Conservation (phyloP, 2,888 invertebrate species). For the Erebia palarica region DNA sequence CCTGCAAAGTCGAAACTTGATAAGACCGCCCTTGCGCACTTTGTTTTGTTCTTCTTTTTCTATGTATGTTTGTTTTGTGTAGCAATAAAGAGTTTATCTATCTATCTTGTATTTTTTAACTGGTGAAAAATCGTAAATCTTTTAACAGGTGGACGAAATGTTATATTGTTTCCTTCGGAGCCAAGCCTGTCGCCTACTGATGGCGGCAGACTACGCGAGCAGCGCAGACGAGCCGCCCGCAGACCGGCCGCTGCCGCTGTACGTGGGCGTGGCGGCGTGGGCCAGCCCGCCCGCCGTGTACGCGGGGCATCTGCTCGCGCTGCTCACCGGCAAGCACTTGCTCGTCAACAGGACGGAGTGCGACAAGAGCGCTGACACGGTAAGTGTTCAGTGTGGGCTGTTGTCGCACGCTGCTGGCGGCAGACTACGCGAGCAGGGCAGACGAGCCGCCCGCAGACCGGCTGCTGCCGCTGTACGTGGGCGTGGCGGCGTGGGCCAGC, state of each 20-base stretch:
- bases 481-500: slow-evolving; percentile 79
- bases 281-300: slow-evolving; percentile 73
- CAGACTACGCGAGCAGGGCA: slow-evolving; percentile 67
- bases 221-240: slow-evolving; percentile 51
- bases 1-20: no score
- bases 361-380: slow-evolving; percentile 47
- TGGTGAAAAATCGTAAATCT: no score
- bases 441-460: slow-evolving; percentile 51
- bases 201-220: slow-evolving; percentile 76
- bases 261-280: slow-evolving; percentile 83
- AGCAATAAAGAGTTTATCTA: no score
- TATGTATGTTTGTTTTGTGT: no score
- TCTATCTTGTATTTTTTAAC: no score
- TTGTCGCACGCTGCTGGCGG: slow-evolving; percentile 84
- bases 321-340: slow-evolving; percentile 81
- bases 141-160: slow-evolving; percentile 85
- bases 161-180: slow-evolving; percentile 89
- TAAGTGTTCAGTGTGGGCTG: slow-evolving; percentile 42
- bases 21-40: no score
- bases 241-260: slow-evolving; percentile 76
- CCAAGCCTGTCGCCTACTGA: slow-evolving; percentile 85
- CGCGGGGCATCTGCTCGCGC: slow-evolving; percentile 84
- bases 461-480: slow-evolving; percentile 83
- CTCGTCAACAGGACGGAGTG: slow-evolving; percentile 49
- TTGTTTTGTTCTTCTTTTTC: no score